Evolutionary conservation across 2,113 vertebrate species (phyloP).

Genomic region (Apteryx mantelli): DNA sequence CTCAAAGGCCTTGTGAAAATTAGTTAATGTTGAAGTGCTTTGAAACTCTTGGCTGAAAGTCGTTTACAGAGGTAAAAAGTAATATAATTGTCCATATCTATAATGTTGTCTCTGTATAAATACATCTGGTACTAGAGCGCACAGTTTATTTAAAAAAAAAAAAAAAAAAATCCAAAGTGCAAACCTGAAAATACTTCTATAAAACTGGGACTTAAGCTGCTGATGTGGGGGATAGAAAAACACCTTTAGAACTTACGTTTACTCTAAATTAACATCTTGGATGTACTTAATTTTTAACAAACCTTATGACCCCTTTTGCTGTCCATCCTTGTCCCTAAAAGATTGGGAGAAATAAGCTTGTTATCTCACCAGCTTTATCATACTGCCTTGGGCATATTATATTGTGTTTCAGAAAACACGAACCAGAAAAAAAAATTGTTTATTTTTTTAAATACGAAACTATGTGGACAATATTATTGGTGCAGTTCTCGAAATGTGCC

Average conservation of each 20-base stretch:
- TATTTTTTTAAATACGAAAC: constrained; percentile 75
- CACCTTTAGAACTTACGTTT: background rate
- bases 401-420: constrained; percentile 63
- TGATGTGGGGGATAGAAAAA: background rate
- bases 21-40: background rate
- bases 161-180: background rate
- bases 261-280: background rate
- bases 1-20: background rate
- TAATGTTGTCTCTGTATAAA: background rate
- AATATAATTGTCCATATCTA: background rate
- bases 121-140: background rate
- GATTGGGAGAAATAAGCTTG: constrained; percentile 37
- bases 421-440: background rate
- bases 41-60: background rate
- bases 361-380: constrained; percentile 42
- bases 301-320: background rate
- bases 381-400: constrained; percentile 50
- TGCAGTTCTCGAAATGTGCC: constrained; percentile 77
- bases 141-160: constrained; percentile 23
- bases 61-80: background rate
- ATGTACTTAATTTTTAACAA: constrained; percentile 3
- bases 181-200: background rate
- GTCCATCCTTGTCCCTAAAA: background rate
- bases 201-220: background rate
- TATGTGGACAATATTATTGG: constrained; percentile 72